Base-by-base conservation (phyloP, 1,140 invertebrate species). In the Brevipalpus yothersi region DNA sequence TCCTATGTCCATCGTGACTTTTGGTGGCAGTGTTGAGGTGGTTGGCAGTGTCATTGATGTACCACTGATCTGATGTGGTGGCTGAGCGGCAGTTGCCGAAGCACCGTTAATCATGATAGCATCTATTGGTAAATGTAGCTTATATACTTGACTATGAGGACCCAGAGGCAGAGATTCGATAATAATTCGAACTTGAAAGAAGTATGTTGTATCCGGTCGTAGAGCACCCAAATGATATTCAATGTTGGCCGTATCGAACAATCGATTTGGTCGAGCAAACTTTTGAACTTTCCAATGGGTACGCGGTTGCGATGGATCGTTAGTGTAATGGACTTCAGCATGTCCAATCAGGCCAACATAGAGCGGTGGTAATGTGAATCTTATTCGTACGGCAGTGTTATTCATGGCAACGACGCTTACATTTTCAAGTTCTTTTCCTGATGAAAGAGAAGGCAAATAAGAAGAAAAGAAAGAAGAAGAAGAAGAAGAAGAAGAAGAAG, bases 191-290 rank as follows among this genome's bases (percentile, higher is more conserved):
- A 68, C 65, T 58, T 67, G 66, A 43, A 68, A 61, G 40, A 64
- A 82, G 67, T 91, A 91, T 31, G 79, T 75, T 0, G 84, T 87
- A 53, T 82, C 79, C 0, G 86, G 79, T 66, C 80, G 76, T n/a
- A 91, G 69, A 23, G 77, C 79, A 12, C 78, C 75, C 17, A 90
- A 67, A 63, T 86, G 78, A 69, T 89, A 86, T 67, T 90, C 84
- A 59, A 89, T 72, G 58, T 86, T 82, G 11, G 81, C 78, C 7
- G 83, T 86, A 4, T 83, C 82, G 56, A 91, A 83, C 0, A 89
- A 68, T 83, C 84, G 62, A 82, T 79, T 17, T 80, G 64, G 80
- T n/a, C 83, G 82, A 0, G 84, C 82, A 67, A 88, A 86, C 13
- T 84, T 79, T 75, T 88, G 82, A 0, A 80, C 77, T 56, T 83